phyloP scores from a whole-genome alignment of 2,797 vertebrate species.

The Chelonia mydas region DNA sequence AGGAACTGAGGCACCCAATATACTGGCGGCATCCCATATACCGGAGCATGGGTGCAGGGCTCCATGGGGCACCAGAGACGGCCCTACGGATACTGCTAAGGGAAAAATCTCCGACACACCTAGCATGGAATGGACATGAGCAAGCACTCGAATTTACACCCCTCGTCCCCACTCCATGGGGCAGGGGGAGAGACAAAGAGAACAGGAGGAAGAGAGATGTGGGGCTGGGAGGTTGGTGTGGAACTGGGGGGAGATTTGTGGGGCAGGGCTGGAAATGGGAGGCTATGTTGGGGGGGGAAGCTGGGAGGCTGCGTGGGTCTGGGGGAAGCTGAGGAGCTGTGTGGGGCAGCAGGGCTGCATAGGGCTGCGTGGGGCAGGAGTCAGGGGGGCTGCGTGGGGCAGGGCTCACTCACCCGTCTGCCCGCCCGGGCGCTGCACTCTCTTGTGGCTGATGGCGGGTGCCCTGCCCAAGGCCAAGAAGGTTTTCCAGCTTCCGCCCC shows the following conservation, averaged over 20 bases:
- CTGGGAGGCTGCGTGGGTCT: neutral
- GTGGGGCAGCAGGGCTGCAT: neutral
- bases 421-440: slow-evolving; percentile 70
- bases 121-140: too few relatives aligned
- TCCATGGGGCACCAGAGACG: too few relatives aligned
- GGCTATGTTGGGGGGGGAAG: too few relatives aligned
- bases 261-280: neutral
- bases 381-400: slow-evolving; percentile 19
- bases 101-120: too few relatives aligned
- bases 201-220: neutral
- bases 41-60: too few relatives aligned
- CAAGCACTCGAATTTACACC: neutral
- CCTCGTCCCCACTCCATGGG: neutral
- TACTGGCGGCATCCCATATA: too few relatives aligned
- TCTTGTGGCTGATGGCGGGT: slow-evolving; percentile 78
- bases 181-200: too few relatives aligned
- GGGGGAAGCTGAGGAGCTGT: neutral
- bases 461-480: slow-evolving; percentile 86
- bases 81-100: too few relatives aligned
- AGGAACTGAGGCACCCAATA: too few relatives aligned
- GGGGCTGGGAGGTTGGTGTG: neutral
- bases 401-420: slow-evolving; percentile 19
- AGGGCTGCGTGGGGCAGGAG: neutral
- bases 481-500: slow-evolving; percentile 82
- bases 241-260: neutral